phyloP scores from a whole-genome alignment of 2,113 vertebrate species.

The Bungarus multicinctus region DNA sequence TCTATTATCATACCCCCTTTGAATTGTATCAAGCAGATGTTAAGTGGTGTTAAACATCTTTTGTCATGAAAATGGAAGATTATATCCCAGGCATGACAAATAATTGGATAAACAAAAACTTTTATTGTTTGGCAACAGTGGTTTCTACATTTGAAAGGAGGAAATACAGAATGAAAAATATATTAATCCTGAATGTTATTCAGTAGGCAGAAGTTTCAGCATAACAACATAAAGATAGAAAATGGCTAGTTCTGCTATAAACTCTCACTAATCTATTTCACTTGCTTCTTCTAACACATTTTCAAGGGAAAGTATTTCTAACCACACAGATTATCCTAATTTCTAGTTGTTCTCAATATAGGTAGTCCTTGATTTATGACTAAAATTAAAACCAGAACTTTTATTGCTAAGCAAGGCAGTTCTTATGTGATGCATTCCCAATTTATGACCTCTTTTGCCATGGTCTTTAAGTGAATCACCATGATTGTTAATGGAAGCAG shows the following conservation, averaged over 20 bases:
- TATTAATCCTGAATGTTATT: slow-evolving; percentile 24
- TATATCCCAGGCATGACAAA: slow-evolving; percentile 56
- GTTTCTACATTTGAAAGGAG: not conserved
- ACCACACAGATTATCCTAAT: not conserved
- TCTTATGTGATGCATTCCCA: not conserved
- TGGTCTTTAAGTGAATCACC: not conserved
- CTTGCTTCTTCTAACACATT: not conserved
- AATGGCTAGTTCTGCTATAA: not conserved
- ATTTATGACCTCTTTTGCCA: not conserved
- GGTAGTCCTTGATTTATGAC: not conserved
- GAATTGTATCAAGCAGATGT: slow-evolving; percentile 46
- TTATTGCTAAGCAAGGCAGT: not conserved
- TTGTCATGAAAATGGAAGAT: slow-evolving; percentile 52
- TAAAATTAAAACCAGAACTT: not conserved
- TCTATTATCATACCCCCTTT: slow-evolving; percentile 30
- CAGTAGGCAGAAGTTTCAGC: slow-evolving; percentile 30
- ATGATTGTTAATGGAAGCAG: not conserved
- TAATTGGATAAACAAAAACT: slow-evolving; percentile 38
- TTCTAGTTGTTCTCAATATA: not conserved
- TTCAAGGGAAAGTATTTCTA: not conserved
- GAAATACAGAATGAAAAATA: slow-evolving; percentile 36
- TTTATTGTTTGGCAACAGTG: slow-evolving; percentile 52
- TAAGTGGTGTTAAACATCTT: slow-evolving; percentile 58
- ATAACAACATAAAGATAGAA: not conserved
- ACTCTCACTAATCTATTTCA: no score